phyloP scores from a whole-genome alignment of 1,140 invertebrate genomes.

The Caenorhabditis tropicalis region DNA sequence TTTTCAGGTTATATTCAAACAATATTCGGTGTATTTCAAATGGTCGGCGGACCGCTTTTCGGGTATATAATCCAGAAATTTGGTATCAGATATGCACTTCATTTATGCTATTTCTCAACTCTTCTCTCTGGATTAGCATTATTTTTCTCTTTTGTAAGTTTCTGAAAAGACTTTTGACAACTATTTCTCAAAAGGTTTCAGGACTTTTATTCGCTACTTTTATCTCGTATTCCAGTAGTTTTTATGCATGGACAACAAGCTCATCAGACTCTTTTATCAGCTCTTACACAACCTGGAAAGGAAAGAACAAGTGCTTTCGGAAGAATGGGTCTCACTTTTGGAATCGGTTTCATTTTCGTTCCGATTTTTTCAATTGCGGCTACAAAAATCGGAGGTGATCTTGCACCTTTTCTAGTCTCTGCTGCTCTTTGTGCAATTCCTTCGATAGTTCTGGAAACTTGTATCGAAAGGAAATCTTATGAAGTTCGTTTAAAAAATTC shows the following conservation, averaged over 20 bases:
- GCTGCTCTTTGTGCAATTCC: conserved; percentile 44
- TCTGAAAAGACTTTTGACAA: neutral
- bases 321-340: conserved; percentile 58
- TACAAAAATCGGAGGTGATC: conserved; percentile 46
- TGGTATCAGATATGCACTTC: conserved; percentile 46
- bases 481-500: neutral
- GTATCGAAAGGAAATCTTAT: conserved; percentile 50
- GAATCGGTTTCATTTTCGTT: conserved; percentile 57
- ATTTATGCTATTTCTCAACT: conserved; percentile 50
- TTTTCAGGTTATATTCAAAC: conserved; percentile 58
- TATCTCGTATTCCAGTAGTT: conserved; percentile 44
- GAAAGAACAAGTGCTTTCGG: conserved; percentile 58
- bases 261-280: conserved; percentile 57
- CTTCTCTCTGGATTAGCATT: conserved; percentile 45
- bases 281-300: conserved; percentile 53
- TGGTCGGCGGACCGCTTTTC: conserved; percentile 58
- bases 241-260: conserved; percentile 60
- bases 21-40: conserved; percentile 57
- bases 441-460: conserved; percentile 34
- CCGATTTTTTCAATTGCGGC: conserved; percentile 52
- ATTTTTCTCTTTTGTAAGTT: conserved; percentile 51
- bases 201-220: conserved; percentile 50
- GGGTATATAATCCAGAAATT: conserved; percentile 56
- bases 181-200: conserved; percentile 38
- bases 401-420: conserved; percentile 51